Evolutionary conservation across 2,888 invertebrate species (phyloP).

Genomic region (Rhamphomyia laevipes): DNA sequence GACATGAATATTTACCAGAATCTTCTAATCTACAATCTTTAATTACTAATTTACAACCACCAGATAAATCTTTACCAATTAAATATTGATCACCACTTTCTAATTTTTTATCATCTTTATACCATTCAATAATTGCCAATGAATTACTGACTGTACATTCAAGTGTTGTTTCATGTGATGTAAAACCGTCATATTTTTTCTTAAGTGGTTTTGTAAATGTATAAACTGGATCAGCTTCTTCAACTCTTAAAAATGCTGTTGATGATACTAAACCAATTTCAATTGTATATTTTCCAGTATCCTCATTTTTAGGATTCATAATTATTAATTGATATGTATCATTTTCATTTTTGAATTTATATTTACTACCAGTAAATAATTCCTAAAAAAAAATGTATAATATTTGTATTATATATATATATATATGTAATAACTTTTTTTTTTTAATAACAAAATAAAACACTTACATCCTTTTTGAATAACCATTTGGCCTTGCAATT

Average conservation of each 20-base stretch:
- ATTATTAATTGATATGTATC: conserved; percentile 87
- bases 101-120: conserved; percentile 67
- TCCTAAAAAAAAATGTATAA: conserved; percentile 48
- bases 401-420: not conserved
- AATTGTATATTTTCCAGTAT: conserved; percentile 92
- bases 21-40: conserved; percentile 74
- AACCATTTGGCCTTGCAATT: conserved; percentile 89
- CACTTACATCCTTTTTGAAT: conserved; percentile 82
- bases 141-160: conserved; percentile 92
- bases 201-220: conserved; percentile 83
- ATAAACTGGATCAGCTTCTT: conserved; percentile 93
- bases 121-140: conserved; percentile 92
- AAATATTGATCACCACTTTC: conserved; percentile 71
- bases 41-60: conserved; percentile 78
- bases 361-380: conserved; percentile 90
- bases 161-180: conserved; percentile 77
- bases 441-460: not conserved
- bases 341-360: conserved; percentile 87
- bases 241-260: conserved; percentile 87
- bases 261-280: conserved; percentile 85
- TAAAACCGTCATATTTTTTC: conserved; percentile 80
- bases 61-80: conserved; percentile 86
- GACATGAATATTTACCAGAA: conserved; percentile 79
- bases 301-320: conserved; percentile 84
- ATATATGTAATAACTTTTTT: not conserved